These are phyloP conservation scores for Umimayanthus kanabou DNA, from an alignment of 92 coral and sea anemone species.

Conservation along the genomic window DNA sequence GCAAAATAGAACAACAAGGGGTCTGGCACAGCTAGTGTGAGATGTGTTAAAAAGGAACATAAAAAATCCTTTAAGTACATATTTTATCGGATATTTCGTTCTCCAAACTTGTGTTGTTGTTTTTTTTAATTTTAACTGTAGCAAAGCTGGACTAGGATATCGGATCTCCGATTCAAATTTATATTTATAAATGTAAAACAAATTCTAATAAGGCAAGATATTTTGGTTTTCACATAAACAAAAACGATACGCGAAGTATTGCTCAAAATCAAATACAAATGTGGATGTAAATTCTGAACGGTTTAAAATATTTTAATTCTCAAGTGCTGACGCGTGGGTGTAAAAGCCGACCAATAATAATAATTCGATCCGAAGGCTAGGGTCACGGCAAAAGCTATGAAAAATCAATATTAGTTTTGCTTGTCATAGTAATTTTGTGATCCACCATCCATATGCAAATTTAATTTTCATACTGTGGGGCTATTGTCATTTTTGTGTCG, in stretches of 20 bases:
- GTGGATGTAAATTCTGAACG: background rate
- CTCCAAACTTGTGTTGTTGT: background rate
- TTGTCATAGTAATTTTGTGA: conserved; percentile 41
- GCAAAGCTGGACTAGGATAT: background rate
- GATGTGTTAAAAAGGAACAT: background rate
- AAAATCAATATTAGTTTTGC: conserved; percentile 32
- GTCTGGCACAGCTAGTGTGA: background rate
- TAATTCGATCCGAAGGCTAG: background rate
- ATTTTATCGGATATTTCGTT: background rate
- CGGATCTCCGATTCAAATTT: background rate
- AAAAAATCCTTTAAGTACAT: background rate
- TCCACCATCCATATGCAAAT: conserved; percentile 37
- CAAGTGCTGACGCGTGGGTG: conserved; percentile 13
- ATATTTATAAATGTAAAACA: background rate
- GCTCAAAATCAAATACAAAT: background rate
- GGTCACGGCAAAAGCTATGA: conserved; percentile 32
- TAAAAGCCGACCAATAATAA: conserved; percentile 14
- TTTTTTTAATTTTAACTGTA: too few species aligned
- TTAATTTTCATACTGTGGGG: background rate
- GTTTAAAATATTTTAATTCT: background rate
- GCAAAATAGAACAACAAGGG: background rate
- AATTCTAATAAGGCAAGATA: background rate
- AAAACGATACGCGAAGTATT: background rate
- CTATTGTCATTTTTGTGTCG: background rate
- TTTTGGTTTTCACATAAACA: background rate